A percentile compares a stretch with the other conserved stretches of the same genome.
Conservation (phyloP, 1,140 invertebrate species). For the Panulirus ornatus region DNA sequence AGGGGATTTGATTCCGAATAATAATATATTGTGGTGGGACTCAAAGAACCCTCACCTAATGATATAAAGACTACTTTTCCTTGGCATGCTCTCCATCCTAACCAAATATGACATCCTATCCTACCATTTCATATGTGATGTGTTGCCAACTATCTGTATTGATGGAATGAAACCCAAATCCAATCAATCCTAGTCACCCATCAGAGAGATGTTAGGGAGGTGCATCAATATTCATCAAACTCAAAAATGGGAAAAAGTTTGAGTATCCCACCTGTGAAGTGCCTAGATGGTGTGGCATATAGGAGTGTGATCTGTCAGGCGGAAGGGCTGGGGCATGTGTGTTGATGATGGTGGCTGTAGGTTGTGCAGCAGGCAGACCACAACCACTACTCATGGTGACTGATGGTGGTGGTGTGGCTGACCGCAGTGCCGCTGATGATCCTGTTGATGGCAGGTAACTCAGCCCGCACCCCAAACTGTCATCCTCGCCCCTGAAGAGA, state of each 20-base stretch:
- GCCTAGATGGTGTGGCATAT: slow-evolving; percentile 18
- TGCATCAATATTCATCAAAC: too few relatives aligned
- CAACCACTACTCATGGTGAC: slow-evolving; percentile 29
- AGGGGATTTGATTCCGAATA: too few relatives aligned
- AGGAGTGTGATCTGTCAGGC: slow-evolving; percentile 29
- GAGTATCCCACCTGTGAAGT: background rate
- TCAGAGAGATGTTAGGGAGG: background rate
- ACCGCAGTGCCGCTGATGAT: slow-evolving; percentile 10
- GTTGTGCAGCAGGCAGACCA: background rate
- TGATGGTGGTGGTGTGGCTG: slow-evolving; percentile 39
- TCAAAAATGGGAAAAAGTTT: too few relatives aligned
- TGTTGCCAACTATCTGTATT: too few relatives aligned
- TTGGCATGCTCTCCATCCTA: too few relatives aligned
- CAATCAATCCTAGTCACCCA: too few relatives aligned
- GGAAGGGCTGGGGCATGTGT: slow-evolving; percentile 34
- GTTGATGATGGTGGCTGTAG: slow-evolving; percentile 12
- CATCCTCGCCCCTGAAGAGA: slow-evolving; percentile 47
- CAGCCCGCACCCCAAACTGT: slow-evolving; percentile 54
- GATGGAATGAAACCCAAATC: too few relatives aligned
- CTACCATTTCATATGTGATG: too few relatives aligned
- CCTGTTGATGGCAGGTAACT: slow-evolving; percentile 46
- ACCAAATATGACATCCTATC: too few relatives aligned
- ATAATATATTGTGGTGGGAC: too few relatives aligned
- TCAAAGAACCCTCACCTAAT: too few relatives aligned
- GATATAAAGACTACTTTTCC: too few relatives aligned